phyloP scores from a whole-genome alignment of 2,888 invertebrate species.

The Drosophila prolongata region DNA sequence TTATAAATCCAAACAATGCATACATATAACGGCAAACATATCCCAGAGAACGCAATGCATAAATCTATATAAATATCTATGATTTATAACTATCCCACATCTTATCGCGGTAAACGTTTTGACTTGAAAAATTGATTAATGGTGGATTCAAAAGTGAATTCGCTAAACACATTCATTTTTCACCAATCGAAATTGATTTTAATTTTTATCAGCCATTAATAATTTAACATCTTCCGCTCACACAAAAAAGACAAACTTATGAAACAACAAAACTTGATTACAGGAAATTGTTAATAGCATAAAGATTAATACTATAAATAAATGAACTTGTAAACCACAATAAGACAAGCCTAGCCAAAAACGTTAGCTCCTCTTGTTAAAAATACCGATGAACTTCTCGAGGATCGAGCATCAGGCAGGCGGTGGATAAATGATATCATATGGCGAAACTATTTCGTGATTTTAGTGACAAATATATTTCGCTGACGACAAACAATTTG shows the following conservation, averaged over 20 bases:
- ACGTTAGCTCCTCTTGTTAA: not conserved
- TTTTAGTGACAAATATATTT: constrained; percentile 82
- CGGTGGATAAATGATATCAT: constrained; percentile 62
- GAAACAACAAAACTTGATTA: constrained; percentile 79
- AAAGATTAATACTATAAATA: constrained; percentile 47
- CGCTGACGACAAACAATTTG: constrained; percentile 82
- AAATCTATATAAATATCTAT: constrained; percentile 31
- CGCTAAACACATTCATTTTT: constrained; percentile 28
- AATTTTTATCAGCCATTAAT: constrained; percentile 20
- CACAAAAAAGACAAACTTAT: constrained; percentile 63
- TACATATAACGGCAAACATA: constrained; percentile 72
- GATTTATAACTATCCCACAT: constrained; percentile 12
- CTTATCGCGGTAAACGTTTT: constrained; percentile 12
- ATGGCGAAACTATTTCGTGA: constrained; percentile 82
- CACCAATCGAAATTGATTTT: constrained; percentile 20
- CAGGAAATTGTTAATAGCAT: constrained; percentile 79
- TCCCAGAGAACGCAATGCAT: constrained; percentile 49
- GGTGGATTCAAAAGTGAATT: constrained; percentile 10
- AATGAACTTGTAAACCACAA: constrained; percentile 37
- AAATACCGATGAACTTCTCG: constrained; percentile 63
- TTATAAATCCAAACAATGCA: constrained; percentile 54
- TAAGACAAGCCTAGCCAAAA: constrained; percentile 23
- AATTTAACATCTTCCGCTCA: constrained; percentile 35
- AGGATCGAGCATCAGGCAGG: constrained; percentile 47
- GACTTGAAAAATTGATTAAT: constrained; percentile 11